Base-by-base conservation (phyloP, 2,888 invertebrate species). In the Pycnomerus fuliginosus region DNA sequence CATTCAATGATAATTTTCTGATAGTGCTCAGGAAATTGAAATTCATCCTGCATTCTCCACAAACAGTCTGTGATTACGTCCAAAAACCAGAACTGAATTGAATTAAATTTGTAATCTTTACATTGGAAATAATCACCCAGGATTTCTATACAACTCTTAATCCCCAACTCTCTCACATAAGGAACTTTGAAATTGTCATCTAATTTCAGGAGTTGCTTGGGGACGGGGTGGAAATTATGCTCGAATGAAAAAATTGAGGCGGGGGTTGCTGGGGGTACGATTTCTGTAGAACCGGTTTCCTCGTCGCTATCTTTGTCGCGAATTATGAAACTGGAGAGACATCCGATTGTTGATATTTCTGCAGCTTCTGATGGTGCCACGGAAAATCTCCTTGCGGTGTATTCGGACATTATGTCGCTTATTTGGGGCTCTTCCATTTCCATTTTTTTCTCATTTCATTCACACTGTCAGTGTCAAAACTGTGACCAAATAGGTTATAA, bases 11-110 rank as follows among this genome's bases (percentile, higher is more conserved):
- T 60, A 15, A 61, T 48, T 44, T 62, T 69, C 48, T 72, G 73
- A 22, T 67, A 56, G 3, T 54, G 38, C 8, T 58, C 54, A 1
- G 63, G 54, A 45, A 72, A 67, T 23, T 61, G 52, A 51, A 58
- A 72, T 34, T 70, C 68, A 52, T 73, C 72, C 48, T 73, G 73
- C 1, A 61, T 41, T 45, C 61, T 65, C 72, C 72, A 72, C 10
- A 72, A 45, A 43, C 70, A 70, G 54, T 72, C 72, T 0, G 67
- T 62, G 2, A 72, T 44, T 8, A 71, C 60, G 55, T 73, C 73
- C 37, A 73, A 43, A 44, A 72, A 67, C 72, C 72, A 73, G 52
- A 71, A 73, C 41, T 72, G 71, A 2, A 69, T 46, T 16, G 61
- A 53, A 42, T 67, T 67, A 7, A 57, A 52, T 37, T 59, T 54